phyloP scores from a whole-genome alignment of 2,888 invertebrate species.

The Pristionchus mayeri region DNA sequence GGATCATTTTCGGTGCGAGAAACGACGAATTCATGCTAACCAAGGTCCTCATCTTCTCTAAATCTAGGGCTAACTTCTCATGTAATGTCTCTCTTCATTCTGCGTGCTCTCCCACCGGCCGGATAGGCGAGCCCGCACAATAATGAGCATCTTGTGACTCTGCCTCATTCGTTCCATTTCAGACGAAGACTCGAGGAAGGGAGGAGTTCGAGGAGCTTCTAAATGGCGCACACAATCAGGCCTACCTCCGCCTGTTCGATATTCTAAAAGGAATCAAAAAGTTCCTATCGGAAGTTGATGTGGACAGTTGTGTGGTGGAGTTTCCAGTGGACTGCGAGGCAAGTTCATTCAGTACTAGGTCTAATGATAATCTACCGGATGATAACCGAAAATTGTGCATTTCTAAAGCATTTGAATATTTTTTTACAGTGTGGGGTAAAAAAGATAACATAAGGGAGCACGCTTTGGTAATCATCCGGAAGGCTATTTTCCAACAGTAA shows the following conservation, averaged over 20 bases:
- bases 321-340: constrained; percentile 15
- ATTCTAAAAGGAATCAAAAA: constrained; percentile 20
- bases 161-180: neutral
- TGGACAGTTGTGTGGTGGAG: neutral
- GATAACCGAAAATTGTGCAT: neutral
- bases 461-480: too few relatives aligned
- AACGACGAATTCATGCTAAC: neutral
- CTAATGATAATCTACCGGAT: neutral
- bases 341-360: neutral
- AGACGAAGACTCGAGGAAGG: neutral
- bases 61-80: neutral
- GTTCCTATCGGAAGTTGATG: neutral
- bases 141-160: too few relatives aligned
- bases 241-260: neutral
- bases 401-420: neutral
- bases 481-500: too few relatives aligned
- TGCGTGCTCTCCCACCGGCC: too few relatives aligned
- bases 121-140: too few relatives aligned
- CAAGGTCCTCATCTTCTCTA: neutral
- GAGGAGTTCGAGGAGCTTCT: neutral
- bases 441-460: neutral
- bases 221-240: neutral
- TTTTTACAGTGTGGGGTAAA: neutral
- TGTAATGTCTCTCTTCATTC: neutral
- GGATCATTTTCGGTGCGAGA: constrained; percentile 11